Conservation (phyloP, 2,113 vertebrate species). For the Chrysemys picta region DNA sequence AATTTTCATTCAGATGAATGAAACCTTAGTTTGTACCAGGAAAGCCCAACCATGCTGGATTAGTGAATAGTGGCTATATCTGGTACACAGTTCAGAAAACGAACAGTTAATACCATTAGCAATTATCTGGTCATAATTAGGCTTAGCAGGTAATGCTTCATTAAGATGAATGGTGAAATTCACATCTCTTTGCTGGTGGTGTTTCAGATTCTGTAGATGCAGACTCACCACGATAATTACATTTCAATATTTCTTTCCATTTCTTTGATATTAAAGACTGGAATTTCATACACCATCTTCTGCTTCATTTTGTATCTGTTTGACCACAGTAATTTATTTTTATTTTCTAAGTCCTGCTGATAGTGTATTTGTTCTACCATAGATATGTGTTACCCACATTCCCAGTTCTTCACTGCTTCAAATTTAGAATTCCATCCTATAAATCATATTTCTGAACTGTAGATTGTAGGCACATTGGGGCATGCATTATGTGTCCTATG, state of each 20-base stretch:
- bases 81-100: background rate
- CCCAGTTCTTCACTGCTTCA: background rate
- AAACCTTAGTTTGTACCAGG: background rate
- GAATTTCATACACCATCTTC: background rate
- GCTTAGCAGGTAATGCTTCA: conserved; percentile 44
- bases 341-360: conserved; percentile 26
- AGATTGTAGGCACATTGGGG: background rate
- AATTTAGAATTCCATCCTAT: background rate
- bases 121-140: background rate
- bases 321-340: conserved; percentile 31
- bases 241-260: conserved; percentile 43
- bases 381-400: background rate
- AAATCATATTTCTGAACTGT: background rate
- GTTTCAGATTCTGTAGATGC: conserved; percentile 27
- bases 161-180: conserved; percentile 13
- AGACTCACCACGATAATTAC: conserved; percentile 51
- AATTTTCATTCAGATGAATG: background rate
- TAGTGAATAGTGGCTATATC: background rate
- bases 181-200: conserved; percentile 8
- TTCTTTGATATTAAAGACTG: conserved; percentile 29
- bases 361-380: background rate
- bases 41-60: background rate
- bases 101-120: conserved; percentile 19
- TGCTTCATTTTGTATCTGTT: background rate
- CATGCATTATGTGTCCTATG: background rate